These are phyloP conservation scores for Trachelus stipa DNA, from an alignment of 2,888 invertebrate species.

Conservation along the genomic window DNA sequence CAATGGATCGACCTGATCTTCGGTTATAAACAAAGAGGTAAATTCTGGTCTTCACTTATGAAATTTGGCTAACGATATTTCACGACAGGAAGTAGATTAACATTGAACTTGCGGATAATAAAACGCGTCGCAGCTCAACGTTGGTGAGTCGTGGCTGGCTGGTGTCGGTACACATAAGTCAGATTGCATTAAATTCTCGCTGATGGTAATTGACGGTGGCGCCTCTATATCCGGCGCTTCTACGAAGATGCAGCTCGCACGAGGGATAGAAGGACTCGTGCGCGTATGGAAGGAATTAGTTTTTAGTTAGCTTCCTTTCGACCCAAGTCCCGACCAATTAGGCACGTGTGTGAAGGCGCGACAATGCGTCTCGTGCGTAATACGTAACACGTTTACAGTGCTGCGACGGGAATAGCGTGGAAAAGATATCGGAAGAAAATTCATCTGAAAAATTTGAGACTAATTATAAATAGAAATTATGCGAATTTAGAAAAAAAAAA, in stretches of 20 bases:
- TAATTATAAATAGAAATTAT: background rate
- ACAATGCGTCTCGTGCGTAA: slow-evolving; percentile 59
- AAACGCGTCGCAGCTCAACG: background rate
- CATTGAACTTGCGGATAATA: slow-evolving; percentile 6
- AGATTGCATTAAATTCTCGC: slow-evolving; percentile 57
- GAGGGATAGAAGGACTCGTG: slow-evolving; percentile 20
- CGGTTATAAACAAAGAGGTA: slow-evolving; percentile 98
- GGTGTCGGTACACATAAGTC: slow-evolving; percentile 36
- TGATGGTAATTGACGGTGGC: slow-evolving; percentile 63
- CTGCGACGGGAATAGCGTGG: slow-evolving; percentile 2
- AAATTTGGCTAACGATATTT: background rate
- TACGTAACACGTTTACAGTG: slow-evolving; percentile 54
- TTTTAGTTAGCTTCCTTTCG: slow-evolving; percentile 56
- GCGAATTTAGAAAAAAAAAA: background rate
- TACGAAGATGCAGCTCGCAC: slow-evolving; percentile 48
- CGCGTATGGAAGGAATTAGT: slow-evolving; percentile 65
- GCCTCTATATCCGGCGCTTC: slow-evolving; percentile 67
- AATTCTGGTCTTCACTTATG: slow-evolving; percentile 14
- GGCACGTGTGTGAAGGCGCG: slow-evolving; percentile 55
- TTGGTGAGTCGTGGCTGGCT: background rate
- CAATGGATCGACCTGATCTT: slow-evolving; percentile 99
- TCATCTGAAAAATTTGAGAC: background rate
- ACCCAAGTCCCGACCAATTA: slow-evolving; percentile 60
- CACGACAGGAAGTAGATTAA: background rate
- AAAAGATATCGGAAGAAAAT: background rate